Evolutionary conservation across 2,113 vertebrate genomes (phyloP).

Genomic region (Amblyopsis rosae): DNA sequence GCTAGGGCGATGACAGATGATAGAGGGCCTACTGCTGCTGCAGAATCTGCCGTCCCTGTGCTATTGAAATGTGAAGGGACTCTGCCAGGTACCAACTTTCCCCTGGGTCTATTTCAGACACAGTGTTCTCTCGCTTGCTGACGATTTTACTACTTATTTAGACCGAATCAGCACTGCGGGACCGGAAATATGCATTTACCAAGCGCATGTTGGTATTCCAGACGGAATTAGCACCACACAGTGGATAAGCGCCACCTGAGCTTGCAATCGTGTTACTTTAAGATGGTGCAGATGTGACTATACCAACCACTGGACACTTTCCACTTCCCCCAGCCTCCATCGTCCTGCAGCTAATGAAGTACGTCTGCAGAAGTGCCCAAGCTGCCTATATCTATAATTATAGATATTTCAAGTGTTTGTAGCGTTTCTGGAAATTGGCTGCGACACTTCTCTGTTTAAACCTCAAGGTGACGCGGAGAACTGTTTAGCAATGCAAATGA

Average conservation of each 20-base stretch:
- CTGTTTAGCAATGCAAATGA: constrained; percentile 63
- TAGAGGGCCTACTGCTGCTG: constrained; percentile 37
- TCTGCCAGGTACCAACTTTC: constrained; percentile 55
- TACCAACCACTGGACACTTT: constrained; percentile 66
- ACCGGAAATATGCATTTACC: constrained; percentile 59
- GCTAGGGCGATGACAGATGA: constrained; percentile 59
- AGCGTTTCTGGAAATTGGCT: constrained; percentile 59
- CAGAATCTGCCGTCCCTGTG: constrained; percentile 19
- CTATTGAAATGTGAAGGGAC: constrained; percentile 50
- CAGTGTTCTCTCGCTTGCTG: constrained; percentile 22
- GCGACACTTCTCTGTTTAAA: constrained; percentile 41
- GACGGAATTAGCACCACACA: constrained; percentile 47
- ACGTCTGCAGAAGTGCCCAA: constrained; percentile 32
- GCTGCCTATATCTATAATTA: constrained; percentile 41
- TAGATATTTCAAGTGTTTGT: constrained; percentile 52
- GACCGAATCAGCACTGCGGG: constrained; percentile 32
- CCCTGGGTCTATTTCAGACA: constrained; percentile 44
- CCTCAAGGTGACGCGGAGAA: constrained; percentile 61
- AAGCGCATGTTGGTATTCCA: constrained; percentile 20
- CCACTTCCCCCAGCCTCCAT: constrained; percentile 37
- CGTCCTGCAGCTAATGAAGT: constrained; percentile 54
- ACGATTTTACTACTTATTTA: constrained; percentile 45
- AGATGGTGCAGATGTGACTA: constrained; percentile 71
- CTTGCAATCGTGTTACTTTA: constrained; percentile 68
- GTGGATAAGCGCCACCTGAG: constrained; percentile 51